phyloP scores from a whole-genome alignment of 1,140 invertebrate species.

The Caenorhabditis tropicalis region DNA sequence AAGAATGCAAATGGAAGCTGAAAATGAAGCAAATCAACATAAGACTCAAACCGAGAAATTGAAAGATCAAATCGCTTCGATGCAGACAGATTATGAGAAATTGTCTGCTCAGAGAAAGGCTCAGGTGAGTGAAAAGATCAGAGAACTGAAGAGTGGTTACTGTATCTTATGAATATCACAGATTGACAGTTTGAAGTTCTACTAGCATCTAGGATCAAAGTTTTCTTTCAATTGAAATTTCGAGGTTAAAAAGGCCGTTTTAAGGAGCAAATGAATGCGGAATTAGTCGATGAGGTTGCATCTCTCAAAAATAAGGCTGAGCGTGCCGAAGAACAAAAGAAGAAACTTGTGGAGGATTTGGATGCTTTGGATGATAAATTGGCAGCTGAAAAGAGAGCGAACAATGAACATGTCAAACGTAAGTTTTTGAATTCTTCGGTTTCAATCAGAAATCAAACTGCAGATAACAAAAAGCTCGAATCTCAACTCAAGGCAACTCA shows the following conservation, averaged over 20 bases:
- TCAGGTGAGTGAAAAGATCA: neutral
- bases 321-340: slow-evolving; percentile 56
- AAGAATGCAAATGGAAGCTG: slow-evolving; percentile 55
- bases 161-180: too few species aligned
- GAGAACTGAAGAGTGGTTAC: too few species aligned
- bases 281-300: slow-evolving; percentile 49
- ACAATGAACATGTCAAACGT: slow-evolving; percentile 76
- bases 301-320: slow-evolving; percentile 34
- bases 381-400: slow-evolving; percentile 48
- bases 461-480: slow-evolving; percentile 59
- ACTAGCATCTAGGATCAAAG: too few species aligned
- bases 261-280: slow-evolving; percentile 55
- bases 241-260: neutral
- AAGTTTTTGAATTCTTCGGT: slow-evolving; percentile 73
- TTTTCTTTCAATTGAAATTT: too few species aligned
- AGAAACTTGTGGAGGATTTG: slow-evolving; percentile 55
- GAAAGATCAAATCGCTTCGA: slow-evolving; percentile 1
- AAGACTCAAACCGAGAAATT: slow-evolving; percentile 32
- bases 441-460: too few species aligned
- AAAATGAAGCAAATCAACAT: slow-evolving; percentile 45
- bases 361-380: slow-evolving; percentile 61
- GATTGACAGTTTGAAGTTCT: too few species aligned
- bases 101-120: slow-evolving; percentile 15
- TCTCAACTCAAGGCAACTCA: slow-evolving; percentile 57
- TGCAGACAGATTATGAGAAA: slow-evolving; percentile 46